These are phyloP conservation scores for Calyptommatus sinebrachiatus DNA, from an alignment of 2,113 vertebrate genomes.

Conservation along the genomic window DNA sequence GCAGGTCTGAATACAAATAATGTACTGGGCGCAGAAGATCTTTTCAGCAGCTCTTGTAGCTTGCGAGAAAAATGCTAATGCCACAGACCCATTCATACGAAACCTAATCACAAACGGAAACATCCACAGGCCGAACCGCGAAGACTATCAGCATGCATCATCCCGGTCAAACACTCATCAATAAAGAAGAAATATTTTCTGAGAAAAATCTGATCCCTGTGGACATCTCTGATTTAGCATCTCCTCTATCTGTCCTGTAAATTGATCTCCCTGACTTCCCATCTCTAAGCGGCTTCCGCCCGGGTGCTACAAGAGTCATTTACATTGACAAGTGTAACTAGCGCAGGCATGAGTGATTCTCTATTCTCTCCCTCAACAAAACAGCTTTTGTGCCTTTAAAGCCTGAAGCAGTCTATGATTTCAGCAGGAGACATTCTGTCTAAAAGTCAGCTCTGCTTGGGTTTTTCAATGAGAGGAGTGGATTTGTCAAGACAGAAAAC, in stretches of 20 bases:
- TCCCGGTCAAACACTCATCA: slow-evolving; percentile 15
- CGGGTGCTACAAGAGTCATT: background rate
- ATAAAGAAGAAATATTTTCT: slow-evolving; percentile 25
- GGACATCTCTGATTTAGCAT: background rate
- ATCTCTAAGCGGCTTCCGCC: background rate
- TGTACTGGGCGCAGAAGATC: background rate
- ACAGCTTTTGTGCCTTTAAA: background rate
- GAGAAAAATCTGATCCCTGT: slow-evolving; percentile 12
- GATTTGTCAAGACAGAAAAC: background rate
- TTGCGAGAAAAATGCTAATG: slow-evolving; percentile 22
- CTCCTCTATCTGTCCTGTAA: background rate
- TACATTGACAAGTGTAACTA: slow-evolving; percentile 17
- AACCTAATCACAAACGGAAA: slow-evolving; percentile 15
- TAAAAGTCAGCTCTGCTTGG: slow-evolving; percentile 18
- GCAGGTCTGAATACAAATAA: slow-evolving; percentile 3
- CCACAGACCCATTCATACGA: slow-evolving; percentile 14
- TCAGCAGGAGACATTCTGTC: background rate
- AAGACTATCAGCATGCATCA: slow-evolving; percentile 17
- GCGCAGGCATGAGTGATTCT: slow-evolving; percentile 10
- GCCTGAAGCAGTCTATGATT: background rate
- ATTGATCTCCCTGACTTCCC: background rate
- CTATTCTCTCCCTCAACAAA: background rate
- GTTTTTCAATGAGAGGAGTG: slow-evolving; percentile 3
- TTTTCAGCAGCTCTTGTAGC: slow-evolving; percentile 1
- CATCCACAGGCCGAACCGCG: slow-evolving; percentile 1